These are phyloP conservation scores for Saguinus midas DNA, from an alignment of 2,113 vertebrate species.

Conservation along the genomic window DNA sequence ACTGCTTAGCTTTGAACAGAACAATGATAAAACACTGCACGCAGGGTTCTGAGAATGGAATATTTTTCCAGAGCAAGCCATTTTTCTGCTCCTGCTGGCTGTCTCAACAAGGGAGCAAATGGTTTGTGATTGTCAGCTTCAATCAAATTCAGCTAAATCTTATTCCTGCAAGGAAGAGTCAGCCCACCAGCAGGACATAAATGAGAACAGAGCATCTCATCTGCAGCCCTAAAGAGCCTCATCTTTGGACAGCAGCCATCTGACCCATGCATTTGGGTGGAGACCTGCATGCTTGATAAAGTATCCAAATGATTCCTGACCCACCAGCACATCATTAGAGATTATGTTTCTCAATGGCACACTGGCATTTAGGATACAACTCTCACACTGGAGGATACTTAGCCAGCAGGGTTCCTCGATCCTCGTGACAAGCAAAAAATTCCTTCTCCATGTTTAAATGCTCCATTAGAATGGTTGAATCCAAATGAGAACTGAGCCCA, in stretches of 20 bases:
- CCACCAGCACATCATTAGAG: no score
- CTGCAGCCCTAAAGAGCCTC: neutral
- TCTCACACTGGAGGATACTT: neutral
- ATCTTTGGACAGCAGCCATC: no score
- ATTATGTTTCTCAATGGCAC: no score
- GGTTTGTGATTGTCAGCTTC: neutral
- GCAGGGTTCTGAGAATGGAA: neutral
- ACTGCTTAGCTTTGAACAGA: conserved; percentile 10
- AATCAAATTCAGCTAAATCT: neutral
- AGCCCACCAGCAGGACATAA: neutral
- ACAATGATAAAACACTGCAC: no score
- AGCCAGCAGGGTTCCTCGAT: neutral
- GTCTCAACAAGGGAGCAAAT: neutral
- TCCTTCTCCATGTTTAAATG: neutral
- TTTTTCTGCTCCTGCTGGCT: neutral
- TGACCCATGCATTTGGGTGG: no score
- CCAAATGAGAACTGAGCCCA: neutral
- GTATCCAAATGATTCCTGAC: no score
- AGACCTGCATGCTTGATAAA: no score
- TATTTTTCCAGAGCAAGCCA: neutral
- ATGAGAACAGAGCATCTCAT: neutral
- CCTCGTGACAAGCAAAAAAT: neutral
- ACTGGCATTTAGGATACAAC: neutral
- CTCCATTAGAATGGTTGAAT: neutral
- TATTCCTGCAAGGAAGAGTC: neutral